These are phyloP conservation scores for Trachelus stipa DNA, from an alignment of 2,888 invertebrate genomes.

Conservation along the genomic window DNA sequence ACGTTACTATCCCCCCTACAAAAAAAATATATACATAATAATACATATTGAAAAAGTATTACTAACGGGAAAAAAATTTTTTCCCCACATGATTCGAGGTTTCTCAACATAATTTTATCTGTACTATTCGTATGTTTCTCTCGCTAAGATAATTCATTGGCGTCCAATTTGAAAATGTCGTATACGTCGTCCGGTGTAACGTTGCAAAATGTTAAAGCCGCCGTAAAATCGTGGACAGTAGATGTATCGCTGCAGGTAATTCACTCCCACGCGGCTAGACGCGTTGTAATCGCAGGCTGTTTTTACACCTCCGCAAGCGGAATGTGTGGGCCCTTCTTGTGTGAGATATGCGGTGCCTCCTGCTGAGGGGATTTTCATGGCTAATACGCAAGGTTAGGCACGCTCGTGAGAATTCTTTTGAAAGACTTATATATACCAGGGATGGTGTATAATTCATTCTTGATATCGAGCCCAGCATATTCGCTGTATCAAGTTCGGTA, in stretches of 20 bases:
- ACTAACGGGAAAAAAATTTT: too few relatives aligned
- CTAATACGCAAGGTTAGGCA: slow-evolving; percentile 45
- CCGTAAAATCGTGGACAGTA: slow-evolving; percentile 38
- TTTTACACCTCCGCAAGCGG: slow-evolving; percentile 47
- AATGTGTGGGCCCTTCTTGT: slow-evolving; percentile 42
- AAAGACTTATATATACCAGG: slow-evolving; percentile 15
- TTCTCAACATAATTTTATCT: too few relatives aligned
- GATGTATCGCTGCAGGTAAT: slow-evolving; percentile 57
- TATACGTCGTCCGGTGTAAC: not conserved
- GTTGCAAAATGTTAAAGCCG: slow-evolving; percentile 16
- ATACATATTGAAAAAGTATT: too few relatives aligned
- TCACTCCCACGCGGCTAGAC: slow-evolving; percentile 56
- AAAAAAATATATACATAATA: too few relatives aligned
- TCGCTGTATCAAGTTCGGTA: slow-evolving; percentile 21
- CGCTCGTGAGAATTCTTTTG: slow-evolving; percentile 44
- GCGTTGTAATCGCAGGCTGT: slow-evolving; percentile 44
- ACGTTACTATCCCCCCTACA: too few relatives aligned
- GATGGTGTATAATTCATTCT: too few relatives aligned
- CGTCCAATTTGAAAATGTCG: too few relatives aligned
- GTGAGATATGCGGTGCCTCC: slow-evolving; percentile 50
- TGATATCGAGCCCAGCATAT: too few relatives aligned
- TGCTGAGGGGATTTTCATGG: slow-evolving; percentile 54
- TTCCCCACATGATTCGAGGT: too few relatives aligned
- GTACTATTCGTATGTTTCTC: too few relatives aligned
- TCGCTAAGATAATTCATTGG: too few relatives aligned